Evolutionary conservation across 2,888 invertebrate genomes (phyloP).

Genomic region (Pristionchus japonicus): DNA sequence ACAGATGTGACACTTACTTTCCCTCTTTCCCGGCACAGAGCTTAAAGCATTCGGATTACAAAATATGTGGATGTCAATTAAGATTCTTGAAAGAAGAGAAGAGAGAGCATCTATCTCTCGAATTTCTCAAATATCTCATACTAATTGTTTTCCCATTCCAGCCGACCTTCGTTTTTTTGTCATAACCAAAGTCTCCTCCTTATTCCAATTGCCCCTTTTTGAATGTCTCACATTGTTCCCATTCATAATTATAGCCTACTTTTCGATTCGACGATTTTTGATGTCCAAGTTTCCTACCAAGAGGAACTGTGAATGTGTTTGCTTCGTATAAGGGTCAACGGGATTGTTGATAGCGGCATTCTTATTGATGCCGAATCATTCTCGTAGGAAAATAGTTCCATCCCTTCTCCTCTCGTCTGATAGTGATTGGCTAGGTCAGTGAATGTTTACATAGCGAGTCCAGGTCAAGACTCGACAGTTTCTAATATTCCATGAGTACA

Average conservation of each 20-base stretch:
- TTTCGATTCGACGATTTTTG: background rate
- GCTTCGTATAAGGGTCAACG: background rate
- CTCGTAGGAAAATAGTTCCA: background rate
- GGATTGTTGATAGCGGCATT: background rate
- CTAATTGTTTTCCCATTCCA: background rate
- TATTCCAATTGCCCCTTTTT: background rate
- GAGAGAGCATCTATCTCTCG: background rate
- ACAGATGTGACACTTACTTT: conserved; percentile 31
- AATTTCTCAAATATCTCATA: background rate
- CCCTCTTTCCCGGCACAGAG: background rate
- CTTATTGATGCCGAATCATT: background rate
- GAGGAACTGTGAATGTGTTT: background rate
- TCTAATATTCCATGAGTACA: background rate
- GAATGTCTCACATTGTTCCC: background rate
- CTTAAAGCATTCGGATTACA: background rate
- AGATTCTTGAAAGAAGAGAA: background rate
- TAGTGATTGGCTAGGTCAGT: background rate
- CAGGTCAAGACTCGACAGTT: conserved; percentile 18
- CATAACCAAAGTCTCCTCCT: background rate
- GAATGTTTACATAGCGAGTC: conserved; percentile 4
- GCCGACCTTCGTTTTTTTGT: background rate
- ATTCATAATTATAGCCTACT: background rate
- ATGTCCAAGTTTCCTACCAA: background rate
- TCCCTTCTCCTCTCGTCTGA: background rate
- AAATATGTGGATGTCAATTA: background rate